phyloP scores from a whole-genome alignment of 1,140 invertebrate genomes.

The Papilio dardanus region DNA sequence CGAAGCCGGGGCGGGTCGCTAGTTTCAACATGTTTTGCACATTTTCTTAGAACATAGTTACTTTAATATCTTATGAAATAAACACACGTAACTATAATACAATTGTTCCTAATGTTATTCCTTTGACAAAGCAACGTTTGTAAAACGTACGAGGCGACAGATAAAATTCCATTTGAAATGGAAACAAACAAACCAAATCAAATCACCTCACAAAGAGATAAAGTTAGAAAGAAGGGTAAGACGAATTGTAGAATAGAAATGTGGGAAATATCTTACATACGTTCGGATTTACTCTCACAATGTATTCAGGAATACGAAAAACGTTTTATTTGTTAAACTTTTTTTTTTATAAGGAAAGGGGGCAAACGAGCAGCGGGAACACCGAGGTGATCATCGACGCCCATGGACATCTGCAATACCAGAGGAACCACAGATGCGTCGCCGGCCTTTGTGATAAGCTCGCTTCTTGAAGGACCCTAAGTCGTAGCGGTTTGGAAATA shows the following conservation, averaged over 20 bases:
- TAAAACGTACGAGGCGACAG: constrained; percentile 16
- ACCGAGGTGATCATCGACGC: too few relatives aligned
- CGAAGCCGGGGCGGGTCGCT: too few relatives aligned
- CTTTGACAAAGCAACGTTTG: constrained; percentile 25
- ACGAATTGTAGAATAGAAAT: constrained; percentile 8
- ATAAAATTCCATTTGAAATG: constrained; percentile 30
- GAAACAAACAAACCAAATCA: constrained; percentile 37
- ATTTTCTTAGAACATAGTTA: not conserved
- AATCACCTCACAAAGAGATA: constrained; percentile 33
- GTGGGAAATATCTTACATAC: constrained; percentile 13
- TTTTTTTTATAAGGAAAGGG: not conserved
- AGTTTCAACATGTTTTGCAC: too few relatives aligned
- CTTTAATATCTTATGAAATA: not conserved
- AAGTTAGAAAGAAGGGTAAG: constrained; percentile 27
- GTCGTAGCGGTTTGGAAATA: too few relatives aligned
- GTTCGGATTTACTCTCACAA: constrained; percentile 14
- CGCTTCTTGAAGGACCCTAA: too few relatives aligned
- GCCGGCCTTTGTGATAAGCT: too few relatives aligned
- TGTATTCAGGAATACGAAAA: not conserved
- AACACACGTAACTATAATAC: not conserved
- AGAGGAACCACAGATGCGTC: too few relatives aligned
- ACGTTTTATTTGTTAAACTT: not conserved
- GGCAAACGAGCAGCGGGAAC: too few relatives aligned
- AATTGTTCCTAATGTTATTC: constrained; percentile 4
- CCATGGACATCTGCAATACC: too few relatives aligned